Percentiles rank a stretch among this genome's conserved stretches.
Conservation (phyloP, 2,888 invertebrate species). For the Proisotoma minuta region DNA sequence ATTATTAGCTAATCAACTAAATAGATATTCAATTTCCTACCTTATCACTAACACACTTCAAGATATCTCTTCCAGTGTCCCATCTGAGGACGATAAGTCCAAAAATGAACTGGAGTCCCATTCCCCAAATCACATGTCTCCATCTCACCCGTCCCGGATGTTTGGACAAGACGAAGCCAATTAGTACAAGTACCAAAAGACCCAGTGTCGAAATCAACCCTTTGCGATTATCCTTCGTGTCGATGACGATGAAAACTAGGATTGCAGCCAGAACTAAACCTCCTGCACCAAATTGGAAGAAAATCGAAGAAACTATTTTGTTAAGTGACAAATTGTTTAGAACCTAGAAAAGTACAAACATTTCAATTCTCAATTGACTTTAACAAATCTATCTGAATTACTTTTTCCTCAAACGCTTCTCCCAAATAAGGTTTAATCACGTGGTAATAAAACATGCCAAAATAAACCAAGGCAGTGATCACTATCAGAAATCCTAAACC, state of each 20-base stretch:
- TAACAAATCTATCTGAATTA: too few species aligned
- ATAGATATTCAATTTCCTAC: slow-evolving; percentile 6
- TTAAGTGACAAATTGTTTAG: too few species aligned
- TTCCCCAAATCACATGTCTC: slow-evolving; percentile 73
- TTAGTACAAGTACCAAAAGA: slow-evolving; percentile 59
- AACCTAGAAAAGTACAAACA: too few species aligned
- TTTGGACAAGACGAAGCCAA: slow-evolving; percentile 62
- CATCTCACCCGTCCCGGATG: slow-evolving; percentile 63
- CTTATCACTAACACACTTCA: slow-evolving; percentile 61
- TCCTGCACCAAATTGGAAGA: background rate
- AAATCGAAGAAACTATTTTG: too few species aligned
- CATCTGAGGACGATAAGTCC: slow-evolving; percentile 81
- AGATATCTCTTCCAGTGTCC: slow-evolving; percentile 67
- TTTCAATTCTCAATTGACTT: too few species aligned
- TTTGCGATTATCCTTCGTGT: slow-evolving; percentile 56
- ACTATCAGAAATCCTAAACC: slow-evolving; percentile 71
- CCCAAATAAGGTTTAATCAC: slow-evolving; percentile 61
- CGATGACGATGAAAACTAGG: slow-evolving; percentile 60
- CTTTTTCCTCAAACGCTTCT: too few species aligned
- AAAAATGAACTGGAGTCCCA: slow-evolving; percentile 74
- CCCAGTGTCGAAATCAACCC: slow-evolving; percentile 68
- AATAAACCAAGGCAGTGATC: slow-evolving; percentile 59
- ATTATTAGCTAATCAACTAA: background rate
- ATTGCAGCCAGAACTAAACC: slow-evolving; percentile 52
- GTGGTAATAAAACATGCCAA: slow-evolving; percentile 61